Conservation (phyloP, 2,888 invertebrate genomes). For the Conus canariensis region DNA sequence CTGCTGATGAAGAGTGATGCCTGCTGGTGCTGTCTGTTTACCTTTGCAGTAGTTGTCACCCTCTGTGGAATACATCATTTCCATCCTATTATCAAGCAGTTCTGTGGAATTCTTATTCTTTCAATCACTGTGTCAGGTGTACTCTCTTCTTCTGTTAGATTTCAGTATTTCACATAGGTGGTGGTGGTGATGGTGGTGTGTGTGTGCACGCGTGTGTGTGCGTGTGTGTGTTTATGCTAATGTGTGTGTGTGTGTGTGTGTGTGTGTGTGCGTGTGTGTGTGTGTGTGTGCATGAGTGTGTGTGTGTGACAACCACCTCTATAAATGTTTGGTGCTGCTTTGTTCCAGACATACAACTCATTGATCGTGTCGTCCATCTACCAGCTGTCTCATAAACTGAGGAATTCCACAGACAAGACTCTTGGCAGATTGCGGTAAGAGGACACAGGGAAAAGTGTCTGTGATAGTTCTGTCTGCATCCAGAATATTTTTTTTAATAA, state of each 20-base stretch:
- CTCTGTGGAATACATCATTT: no score
- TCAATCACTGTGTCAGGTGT: no score
- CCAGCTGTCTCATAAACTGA: constrained; percentile 81
- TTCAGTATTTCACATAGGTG: no score
- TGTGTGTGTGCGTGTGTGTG: background rate
- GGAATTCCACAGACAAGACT: constrained; percentile 79
- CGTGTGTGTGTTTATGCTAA: background rate
- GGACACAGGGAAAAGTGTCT: constrained; percentile 1
- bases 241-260: background rate
- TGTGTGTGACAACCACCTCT: no score
- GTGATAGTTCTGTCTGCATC: background rate
- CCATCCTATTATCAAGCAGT: no score
- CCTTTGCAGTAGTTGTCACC: no score
- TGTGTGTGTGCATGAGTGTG: background rate
- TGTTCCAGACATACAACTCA: constrained; percentile 78
- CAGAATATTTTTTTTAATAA: background rate
- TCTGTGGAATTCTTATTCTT: no score
- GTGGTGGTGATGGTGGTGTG: background rate
- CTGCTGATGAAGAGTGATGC: no score
- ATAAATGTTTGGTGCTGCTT: no score
- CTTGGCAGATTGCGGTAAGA: constrained; percentile 80
- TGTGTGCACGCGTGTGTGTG: background rate
- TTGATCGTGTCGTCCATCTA: constrained; percentile 81
- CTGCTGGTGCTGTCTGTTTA: no score
- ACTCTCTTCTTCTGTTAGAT: no score